A percentile compares a stretch with the other conserved stretches of the same genome.
Conservation (phyloP, 2,797 vertebrate genomes). For the Pteronotus mesoamericanus region DNA sequence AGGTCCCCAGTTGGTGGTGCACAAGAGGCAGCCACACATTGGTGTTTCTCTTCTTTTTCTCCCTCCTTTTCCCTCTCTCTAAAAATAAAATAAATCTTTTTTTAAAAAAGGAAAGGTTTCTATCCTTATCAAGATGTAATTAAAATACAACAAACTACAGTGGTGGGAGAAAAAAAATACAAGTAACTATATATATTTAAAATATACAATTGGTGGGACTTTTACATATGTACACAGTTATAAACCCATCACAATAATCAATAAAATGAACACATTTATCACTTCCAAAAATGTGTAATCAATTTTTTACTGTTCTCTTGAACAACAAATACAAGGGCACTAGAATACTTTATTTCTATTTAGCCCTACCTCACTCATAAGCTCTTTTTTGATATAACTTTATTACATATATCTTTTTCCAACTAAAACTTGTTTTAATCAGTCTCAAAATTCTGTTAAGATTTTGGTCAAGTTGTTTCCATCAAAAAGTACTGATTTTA, state of each 20-base stretch:
- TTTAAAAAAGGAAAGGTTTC: too few relatives aligned
- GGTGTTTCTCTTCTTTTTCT: too few relatives aligned
- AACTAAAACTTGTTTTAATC: background rate
- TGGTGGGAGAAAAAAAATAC: too few relatives aligned
- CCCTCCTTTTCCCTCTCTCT: too few relatives aligned
- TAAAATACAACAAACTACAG: background rate
- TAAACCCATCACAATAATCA: background rate
- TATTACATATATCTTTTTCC: background rate
- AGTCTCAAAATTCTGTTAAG: background rate
- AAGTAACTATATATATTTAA: background rate
- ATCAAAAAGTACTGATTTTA: background rate
- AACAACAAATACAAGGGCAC: background rate
- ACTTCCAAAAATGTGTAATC: background rate
- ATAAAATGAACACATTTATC: background rate
- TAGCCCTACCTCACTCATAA: background rate
- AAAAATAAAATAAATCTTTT: too few relatives aligned
- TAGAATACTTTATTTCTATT: background rate
- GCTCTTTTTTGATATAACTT: background rate
- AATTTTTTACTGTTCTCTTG: background rate
- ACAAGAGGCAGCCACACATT: too few relatives aligned
- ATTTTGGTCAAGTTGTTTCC: background rate
- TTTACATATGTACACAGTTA: background rate
- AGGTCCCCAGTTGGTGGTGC: too few relatives aligned
- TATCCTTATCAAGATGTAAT: background rate
- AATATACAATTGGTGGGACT: background rate